phyloP scores from a whole-genome alignment of 2,888 invertebrate species.

The Plutella xylostella region DNA sequence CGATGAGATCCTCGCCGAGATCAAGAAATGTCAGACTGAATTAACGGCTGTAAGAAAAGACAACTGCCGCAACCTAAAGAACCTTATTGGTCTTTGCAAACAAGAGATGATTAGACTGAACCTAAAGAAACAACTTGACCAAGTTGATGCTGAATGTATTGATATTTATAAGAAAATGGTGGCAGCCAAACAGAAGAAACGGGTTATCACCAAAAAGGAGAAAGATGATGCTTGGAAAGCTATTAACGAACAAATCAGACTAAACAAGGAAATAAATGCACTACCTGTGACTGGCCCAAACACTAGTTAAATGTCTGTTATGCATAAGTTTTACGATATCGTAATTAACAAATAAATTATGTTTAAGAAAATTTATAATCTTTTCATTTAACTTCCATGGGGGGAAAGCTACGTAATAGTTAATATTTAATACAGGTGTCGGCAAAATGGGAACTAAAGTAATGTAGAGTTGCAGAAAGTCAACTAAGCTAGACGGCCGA shows the following conservation, averaged over 20 bases:
- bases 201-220: constrained; percentile 82
- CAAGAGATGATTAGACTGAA: constrained; percentile 85
- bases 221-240: constrained; percentile 82
- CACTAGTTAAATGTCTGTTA: constrained; percentile 34
- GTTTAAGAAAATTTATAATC: too few species aligned
- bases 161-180: constrained; percentile 88
- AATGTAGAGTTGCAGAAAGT: too few species aligned
- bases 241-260: constrained; percentile 74
- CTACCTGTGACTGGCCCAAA: constrained; percentile 62
- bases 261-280: constrained; percentile 63
- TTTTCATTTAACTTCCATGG: too few species aligned
- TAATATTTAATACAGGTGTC: too few species aligned
- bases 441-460: too few species aligned
- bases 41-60: constrained; percentile 81
- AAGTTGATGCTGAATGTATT: constrained; percentile 80
- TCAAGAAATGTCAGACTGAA: constrained; percentile 89
- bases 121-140: constrained; percentile 79
- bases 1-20: constrained; percentile 90
- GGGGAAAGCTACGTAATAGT: too few species aligned
- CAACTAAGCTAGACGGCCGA: too few species aligned
- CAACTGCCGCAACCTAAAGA: constrained; percentile 80
- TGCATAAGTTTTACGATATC: neutral
- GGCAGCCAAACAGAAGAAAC: constrained; percentile 83
- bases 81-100: constrained; percentile 76
- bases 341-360: neutral